A percentile compares a stretch with the other conserved stretches of the same genome.
phyloP scores from a whole-genome alignment of 2,797 vertebrate genomes.

The Eleutherodactylus coqui region DNA sequence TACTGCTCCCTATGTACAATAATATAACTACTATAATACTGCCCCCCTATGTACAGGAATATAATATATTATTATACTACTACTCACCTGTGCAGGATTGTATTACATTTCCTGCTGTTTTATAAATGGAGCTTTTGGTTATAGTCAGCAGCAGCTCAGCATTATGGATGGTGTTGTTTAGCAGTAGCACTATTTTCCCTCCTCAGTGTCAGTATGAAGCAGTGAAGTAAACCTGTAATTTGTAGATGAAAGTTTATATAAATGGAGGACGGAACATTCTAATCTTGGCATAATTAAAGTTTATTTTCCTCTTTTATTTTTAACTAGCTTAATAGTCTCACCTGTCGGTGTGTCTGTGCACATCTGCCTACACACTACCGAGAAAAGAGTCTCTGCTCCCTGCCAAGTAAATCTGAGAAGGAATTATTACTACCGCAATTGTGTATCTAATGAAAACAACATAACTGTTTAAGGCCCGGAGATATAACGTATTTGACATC shows the following conservation, averaged over 20 bases:
- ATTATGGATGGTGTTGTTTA: not conserved
- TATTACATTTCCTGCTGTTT: no score
- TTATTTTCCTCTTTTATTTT: conserved; percentile 16
- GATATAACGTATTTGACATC: not conserved
- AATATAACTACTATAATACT: no score
- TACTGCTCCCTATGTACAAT: no score
- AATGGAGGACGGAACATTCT: not conserved
- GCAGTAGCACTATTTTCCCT: not conserved
- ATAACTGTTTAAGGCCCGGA: not conserved
- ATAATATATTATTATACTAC: no score
- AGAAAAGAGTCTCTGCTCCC: not conserved
- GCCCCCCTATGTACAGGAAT: no score
- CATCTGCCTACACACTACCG: conserved; percentile 43
- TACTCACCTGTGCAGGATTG: not conserved
- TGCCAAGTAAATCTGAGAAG: conserved; percentile 7
- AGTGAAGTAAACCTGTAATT: not conserved
- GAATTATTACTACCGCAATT: not conserved
- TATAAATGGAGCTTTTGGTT: not conserved
- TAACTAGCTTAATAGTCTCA: conserved; percentile 38
- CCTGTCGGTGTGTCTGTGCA: conserved; percentile 32
- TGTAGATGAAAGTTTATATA: conserved; percentile 14
- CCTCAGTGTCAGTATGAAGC: not conserved
- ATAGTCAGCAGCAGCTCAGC: not conserved
- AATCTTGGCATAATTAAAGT: conserved; percentile 31
- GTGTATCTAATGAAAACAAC: not conserved